Conservation (phyloP, 2,888 invertebrate species). For the Hydroisotoma schaefferi region DNA sequence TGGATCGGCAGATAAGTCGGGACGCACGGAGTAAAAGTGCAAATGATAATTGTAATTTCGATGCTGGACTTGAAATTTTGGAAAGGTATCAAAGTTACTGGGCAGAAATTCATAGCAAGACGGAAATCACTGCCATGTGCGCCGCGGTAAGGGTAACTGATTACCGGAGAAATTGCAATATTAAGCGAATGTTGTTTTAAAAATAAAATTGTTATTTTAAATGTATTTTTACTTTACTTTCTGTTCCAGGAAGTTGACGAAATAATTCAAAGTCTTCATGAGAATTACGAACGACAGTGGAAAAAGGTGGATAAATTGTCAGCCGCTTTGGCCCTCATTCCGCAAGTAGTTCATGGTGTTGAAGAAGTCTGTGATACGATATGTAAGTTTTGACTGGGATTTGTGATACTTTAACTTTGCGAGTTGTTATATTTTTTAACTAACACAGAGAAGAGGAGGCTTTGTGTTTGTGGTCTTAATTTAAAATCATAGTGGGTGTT, state of each 20-base stretch:
- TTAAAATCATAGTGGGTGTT: too few species aligned
- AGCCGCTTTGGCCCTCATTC: constrained; percentile 54
- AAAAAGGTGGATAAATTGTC: constrained; percentile 53
- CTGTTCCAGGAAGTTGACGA: constrained; percentile 53
- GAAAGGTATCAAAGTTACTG: constrained; percentile 69
- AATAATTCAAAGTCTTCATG: constrained; percentile 55
- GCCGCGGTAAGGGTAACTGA: constrained; percentile 58
- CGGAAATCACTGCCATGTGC: constrained; percentile 62
- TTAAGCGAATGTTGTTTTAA: too few species aligned
- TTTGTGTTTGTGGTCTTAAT: neutral
- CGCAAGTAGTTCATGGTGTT: constrained; percentile 55
- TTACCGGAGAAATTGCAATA: too few species aligned
- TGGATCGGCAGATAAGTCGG: constrained; percentile 39
- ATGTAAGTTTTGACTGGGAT: constrained; percentile 49
- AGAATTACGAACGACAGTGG: constrained; percentile 55
- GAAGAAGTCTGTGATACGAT: constrained; percentile 56
- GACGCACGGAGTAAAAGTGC: constrained; percentile 20
- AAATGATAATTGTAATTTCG: constrained; percentile 55
- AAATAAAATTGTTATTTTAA: too few species aligned
- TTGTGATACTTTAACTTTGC: neutral
- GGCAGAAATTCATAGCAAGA: constrained; percentile 65
- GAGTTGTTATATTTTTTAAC: neutral
- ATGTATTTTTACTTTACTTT: too few species aligned
- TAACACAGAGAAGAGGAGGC: neutral
- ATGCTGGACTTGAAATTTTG: constrained; percentile 66